Evolutionary conservation across 2,113 vertebrate species (phyloP), one percentile per base, ranked within the genome.

Genomic region (Dermatemys mawii): DNA sequence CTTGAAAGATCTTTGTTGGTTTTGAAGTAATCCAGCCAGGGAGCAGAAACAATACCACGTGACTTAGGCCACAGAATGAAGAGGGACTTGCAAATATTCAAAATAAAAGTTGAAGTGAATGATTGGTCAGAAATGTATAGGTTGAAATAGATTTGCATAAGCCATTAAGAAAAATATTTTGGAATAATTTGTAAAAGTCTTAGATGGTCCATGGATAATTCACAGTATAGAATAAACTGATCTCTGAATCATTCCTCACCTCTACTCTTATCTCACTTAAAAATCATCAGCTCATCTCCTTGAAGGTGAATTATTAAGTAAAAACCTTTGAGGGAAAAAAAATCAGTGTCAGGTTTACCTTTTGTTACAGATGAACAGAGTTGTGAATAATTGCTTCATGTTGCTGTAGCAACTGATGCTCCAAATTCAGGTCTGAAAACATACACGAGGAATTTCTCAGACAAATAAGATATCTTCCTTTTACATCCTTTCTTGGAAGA

Each of bases 21-120:
- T 96, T 84, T 93, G 73, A 78, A 92, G 88, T 93, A 88, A 95
- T 93, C 63, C 93, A 96, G 78, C 89, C 92, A 86, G 78, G 81
- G 93, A 93, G 95, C 96, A 97, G 94, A 92, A 96, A 89, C 88
- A 78, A 46, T 96, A 96, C 83, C 83, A 29, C 76, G 63, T 86
- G 94, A 94, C 94, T 94, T 96, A 95, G 95, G 90, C 93, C 93
- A 93, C 90, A 90, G 46, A 80, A 92, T 96, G 88, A 97, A 96
- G 95, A 94, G 95, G 92, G n/a, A 63, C n/a, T 96, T 92, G 90
- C 88, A 75, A 46, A 75, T 87, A 90, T 90, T 63, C 81, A 96
- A 57, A 93, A 96, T 86, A 96, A 94, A 96, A 95, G 91, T 86
- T 94, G 90, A 79, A 81, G 86, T 92, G 82, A 94, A 84, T 91